A percentile compares a stretch with the other conserved stretches of the same genome.
Evolutionary conservation across 2,113 vertebrate genomes (phyloP).

Genomic region (Lepus timidus): DNA sequence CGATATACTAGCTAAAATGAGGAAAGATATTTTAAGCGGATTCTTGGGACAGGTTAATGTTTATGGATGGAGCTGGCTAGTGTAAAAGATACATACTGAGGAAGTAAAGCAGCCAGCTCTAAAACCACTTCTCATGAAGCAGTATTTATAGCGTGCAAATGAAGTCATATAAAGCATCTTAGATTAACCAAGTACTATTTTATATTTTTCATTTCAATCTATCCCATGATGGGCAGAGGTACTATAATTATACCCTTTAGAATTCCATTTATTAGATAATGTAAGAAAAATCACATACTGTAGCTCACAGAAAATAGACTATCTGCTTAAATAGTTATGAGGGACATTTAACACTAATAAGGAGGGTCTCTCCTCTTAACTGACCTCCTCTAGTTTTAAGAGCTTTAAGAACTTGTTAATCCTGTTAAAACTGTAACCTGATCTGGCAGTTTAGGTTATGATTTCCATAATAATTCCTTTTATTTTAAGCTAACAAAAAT

Average conservation of each 20-base stretch:
- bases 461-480: background rate
- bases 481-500: constrained; percentile 61
- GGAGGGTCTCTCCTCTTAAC: background rate
- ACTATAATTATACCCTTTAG: constrained; percentile 41
- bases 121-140: constrained; percentile 21
- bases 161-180: constrained; percentile 41
- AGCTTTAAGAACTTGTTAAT: background rate
- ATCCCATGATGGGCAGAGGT: background rate
- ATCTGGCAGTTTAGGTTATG: background rate
- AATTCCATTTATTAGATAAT: constrained; percentile 48
- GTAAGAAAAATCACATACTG: constrained; percentile 15
- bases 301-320: background rate
- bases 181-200: constrained; percentile 45
- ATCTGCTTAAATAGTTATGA: background rate
- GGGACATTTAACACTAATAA: background rate
- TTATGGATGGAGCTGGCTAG: constrained; percentile 46
- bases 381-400: background rate
- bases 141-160: constrained; percentile 74
- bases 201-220: constrained; percentile 37
- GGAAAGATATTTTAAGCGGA: constrained; percentile 78
- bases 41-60: constrained; percentile 81
- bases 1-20: constrained; percentile 71
- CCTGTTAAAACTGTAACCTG: background rate
- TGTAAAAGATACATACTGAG: constrained; percentile 67
- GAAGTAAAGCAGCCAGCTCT: constrained; percentile 56